Evolutionary conservation across 2,888 invertebrate species (phyloP), one percentile per base, ranked within the genome.

Genomic region (Calliphora vomitoria): DNA sequence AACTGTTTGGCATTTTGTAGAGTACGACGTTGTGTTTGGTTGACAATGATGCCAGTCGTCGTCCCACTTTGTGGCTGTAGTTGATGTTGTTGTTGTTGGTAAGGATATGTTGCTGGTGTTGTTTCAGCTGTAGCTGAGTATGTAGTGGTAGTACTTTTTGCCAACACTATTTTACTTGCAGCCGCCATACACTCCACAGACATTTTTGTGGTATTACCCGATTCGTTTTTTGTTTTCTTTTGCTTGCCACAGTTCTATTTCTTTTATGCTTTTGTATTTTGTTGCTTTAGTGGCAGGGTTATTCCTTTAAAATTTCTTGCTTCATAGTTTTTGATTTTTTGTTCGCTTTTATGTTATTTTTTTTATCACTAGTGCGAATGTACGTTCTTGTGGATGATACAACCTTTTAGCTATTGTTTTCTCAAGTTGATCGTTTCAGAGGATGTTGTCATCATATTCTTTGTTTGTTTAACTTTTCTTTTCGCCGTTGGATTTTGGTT

Each of bases 161-260:
- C 62, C 82, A 82, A 80, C 60, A 88, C 85, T 74, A 89, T 89
- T 85, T 87, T 88, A 82, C 87, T 89, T 64, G 83, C 90, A 89
- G 90, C 90, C 89, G 91, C 89, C 82, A 92, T 91, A 85, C 91
- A 92, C 84, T 92, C 92, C 90, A 92, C 90, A 85, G 92, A 92
- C 92, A 92, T 92, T 90, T 89, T 92, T 80, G 82, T 82, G 47
- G 69, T 60, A 25, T 62, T 76, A 25, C 69, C 68, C 55, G n/a
- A 31, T 44, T 68, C 20, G 44, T 55, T 71, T 62, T 55, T 31
- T 1, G 8, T 58, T 47, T 68, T n/a, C 47, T 55, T 44, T 38
- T n/a, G 13, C 8, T 35, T 18, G 25, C n/a, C 55, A 5, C 44
- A 58, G 5, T 62, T 64, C 18, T 20, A 3, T 15, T 60, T 60